These are phyloP conservation scores for Myotis yumanensis DNA, from an alignment of 2,113 vertebrate species.

Conservation along the genomic window DNA sequence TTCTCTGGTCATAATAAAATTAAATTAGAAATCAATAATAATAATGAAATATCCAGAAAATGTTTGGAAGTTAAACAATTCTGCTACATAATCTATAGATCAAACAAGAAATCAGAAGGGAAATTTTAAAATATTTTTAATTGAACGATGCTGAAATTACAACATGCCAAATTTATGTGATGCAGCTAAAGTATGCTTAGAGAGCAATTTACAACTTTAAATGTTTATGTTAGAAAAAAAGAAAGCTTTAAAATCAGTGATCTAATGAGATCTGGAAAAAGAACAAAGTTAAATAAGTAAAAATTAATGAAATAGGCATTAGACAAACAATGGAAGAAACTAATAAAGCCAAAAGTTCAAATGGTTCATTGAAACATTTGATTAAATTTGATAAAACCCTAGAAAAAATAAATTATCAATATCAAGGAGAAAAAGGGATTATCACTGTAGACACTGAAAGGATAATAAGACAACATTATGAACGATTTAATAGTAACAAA, in stretches of 20 bases:
- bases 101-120: conserved; percentile 21
- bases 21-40: neutral
- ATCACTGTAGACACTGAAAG: conserved; percentile 1
- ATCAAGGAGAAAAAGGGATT: neutral
- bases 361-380: neutral
- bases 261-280: neutral
- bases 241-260: conserved; percentile 8
- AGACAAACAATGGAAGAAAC: neutral
- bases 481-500: neutral
- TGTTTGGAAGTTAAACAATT: conserved; percentile 34
- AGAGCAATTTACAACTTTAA: conserved; percentile 27
- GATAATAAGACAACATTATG: conserved; percentile 23
- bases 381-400: conserved; percentile 6
- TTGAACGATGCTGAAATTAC: neutral
- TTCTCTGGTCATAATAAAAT: conserved; percentile 12
- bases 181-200: neutral
- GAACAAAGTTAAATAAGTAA: neutral
- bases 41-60: neutral
- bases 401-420: neutral
- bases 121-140: conserved; percentile 36
- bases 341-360: conserved; percentile 13
- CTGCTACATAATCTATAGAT: neutral
- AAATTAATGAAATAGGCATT: conserved; percentile 27
- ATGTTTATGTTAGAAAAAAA: conserved; percentile 12
- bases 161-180: neutral